A percentile compares a stretch with the other conserved stretches of the same genome.
phyloP scores from a whole-genome alignment of 2,113 vertebrate genomes.

The Sylvia atricapilla region DNA sequence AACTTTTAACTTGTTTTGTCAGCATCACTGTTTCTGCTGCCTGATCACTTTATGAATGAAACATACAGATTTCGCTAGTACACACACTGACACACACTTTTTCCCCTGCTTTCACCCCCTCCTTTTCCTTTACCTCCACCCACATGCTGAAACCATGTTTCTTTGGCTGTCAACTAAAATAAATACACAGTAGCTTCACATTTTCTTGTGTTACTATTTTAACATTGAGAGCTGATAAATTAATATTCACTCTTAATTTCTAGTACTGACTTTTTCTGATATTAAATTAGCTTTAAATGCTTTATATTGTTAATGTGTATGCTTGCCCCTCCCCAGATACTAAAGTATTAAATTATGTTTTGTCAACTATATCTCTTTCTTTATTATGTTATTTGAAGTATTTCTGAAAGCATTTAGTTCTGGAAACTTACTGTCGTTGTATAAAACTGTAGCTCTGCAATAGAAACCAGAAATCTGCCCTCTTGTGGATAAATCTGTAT shows the following conservation, averaged over 20 bases:
- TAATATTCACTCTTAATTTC: neutral
- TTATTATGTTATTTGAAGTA: neutral
- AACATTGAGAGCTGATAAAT: neutral
- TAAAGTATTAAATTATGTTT: neutral
- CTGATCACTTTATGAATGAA: neutral
- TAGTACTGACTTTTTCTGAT: neutral
- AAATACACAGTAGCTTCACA: neutral
- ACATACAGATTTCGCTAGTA: neutral
- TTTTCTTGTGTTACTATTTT: neutral
- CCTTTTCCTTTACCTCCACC: neutral
- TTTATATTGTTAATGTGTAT: neutral
- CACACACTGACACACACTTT: neutral
- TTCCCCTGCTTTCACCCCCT: fast-evolving
- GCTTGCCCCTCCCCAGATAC: neutral
- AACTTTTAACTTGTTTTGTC: neutral
- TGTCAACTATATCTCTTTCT: neutral
- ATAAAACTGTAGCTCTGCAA: neutral
- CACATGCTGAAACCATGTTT: neutral
- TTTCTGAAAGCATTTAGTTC: neutral
- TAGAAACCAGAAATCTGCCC: neutral
- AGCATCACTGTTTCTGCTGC: neutral
- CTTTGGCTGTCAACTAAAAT: neutral
- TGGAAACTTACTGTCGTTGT: neutral
- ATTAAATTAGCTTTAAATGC: neutral
- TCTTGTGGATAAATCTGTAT: conserved; percentile 4